A percentile compares a stretch with the other conserved stretches of the same genome.
phyloP scores from a whole-genome alignment of 1,140 invertebrate species.

The Ephestia elutella region DNA sequence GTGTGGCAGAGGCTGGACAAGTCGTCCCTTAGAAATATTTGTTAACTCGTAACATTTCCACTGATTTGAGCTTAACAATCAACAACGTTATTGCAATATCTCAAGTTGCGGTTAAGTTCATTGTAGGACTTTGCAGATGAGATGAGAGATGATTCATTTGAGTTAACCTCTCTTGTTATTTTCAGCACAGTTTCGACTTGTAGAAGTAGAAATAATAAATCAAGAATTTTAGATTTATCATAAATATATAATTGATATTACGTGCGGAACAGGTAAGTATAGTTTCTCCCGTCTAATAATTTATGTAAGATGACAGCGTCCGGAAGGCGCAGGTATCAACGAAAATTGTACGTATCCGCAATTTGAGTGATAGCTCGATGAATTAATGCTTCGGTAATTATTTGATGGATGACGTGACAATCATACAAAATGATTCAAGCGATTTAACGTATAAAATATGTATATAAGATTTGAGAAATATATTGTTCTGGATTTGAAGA shows the following conservation, averaged over 20 bases:
- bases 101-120: slow-evolving; percentile 23
- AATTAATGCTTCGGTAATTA: slow-evolving; percentile 33
- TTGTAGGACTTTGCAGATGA: slow-evolving; percentile 1
- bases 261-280: too few relatives aligned
- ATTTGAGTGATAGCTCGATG: slow-evolving; percentile 31
- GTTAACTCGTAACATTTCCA: slow-evolving; percentile 39
- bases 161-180: too few relatives aligned
- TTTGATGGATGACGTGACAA: slow-evolving; percentile 31
- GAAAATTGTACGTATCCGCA: slow-evolving; percentile 32
- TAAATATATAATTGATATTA: too few relatives aligned
- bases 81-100: slow-evolving; percentile 36
- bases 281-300: neutral
- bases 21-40: slow-evolving; percentile 57
- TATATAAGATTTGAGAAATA: too few relatives aligned
- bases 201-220: too few relatives aligned
- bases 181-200: too few relatives aligned
- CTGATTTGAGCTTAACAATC: slow-evolving; percentile 32
- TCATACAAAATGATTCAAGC: slow-evolving; percentile 8
- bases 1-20: slow-evolving; percentile 40
- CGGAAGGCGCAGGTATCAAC: slow-evolving; percentile 14
- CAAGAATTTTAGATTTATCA: too few relatives aligned
- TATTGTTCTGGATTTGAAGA: too few relatives aligned
- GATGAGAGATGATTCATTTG: too few relatives aligned
- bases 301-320: neutral
- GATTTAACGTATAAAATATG: too few relatives aligned